A percentile compares a stretch with the other conserved stretches of the same genome.
phyloP scores from a whole-genome alignment of 2,888 invertebrate genomes.

The Nomada ferruginata region DNA sequence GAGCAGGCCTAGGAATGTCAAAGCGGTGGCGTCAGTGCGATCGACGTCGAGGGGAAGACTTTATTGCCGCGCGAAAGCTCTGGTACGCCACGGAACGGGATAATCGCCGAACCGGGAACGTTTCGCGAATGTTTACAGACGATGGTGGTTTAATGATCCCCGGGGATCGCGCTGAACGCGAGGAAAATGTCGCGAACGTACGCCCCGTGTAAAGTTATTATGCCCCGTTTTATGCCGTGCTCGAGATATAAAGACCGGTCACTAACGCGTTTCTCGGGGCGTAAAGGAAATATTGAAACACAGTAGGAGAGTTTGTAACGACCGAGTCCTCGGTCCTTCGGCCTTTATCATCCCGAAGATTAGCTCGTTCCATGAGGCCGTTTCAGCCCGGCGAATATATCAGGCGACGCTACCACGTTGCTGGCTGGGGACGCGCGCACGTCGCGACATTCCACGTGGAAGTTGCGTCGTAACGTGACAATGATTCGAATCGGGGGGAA shows the following conservation, averaged over 20 bases:
- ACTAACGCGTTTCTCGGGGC: constrained; percentile 53
- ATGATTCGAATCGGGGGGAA: too few relatives aligned
- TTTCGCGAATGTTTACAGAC: constrained; percentile 47
- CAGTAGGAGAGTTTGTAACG: constrained; percentile 65
- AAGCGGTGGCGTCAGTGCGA: constrained; percentile 14
- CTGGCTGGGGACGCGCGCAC: constrained; percentile 4
- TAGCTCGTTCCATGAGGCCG: constrained; percentile 49
- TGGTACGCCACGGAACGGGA: neutral
- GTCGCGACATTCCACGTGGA: constrained; percentile 14
- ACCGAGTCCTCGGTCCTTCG: constrained; percentile 28
- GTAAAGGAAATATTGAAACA: constrained; percentile 67
- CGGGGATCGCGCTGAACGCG: constrained; percentile 23
- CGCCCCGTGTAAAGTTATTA: constrained; percentile 58
- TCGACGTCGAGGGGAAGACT: constrained; percentile 29
- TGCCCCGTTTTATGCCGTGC: constrained; percentile 54
- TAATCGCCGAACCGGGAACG: constrained; percentile 45
- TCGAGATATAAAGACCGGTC: constrained; percentile 63
- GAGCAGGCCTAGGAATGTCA: constrained; percentile 13
- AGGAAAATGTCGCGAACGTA: constrained; percentile 50
- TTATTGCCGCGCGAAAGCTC: constrained; percentile 34
- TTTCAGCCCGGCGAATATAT: constrained; percentile 46
- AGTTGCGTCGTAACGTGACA: constrained; percentile 7
- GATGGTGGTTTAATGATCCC: constrained; percentile 58
- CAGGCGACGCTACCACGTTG: constrained; percentile 43
- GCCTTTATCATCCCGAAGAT: constrained; percentile 54